Evolutionary conservation across 1,140 invertebrate genomes (phyloP).

Genomic region (Calycopis cecrops): DNA sequence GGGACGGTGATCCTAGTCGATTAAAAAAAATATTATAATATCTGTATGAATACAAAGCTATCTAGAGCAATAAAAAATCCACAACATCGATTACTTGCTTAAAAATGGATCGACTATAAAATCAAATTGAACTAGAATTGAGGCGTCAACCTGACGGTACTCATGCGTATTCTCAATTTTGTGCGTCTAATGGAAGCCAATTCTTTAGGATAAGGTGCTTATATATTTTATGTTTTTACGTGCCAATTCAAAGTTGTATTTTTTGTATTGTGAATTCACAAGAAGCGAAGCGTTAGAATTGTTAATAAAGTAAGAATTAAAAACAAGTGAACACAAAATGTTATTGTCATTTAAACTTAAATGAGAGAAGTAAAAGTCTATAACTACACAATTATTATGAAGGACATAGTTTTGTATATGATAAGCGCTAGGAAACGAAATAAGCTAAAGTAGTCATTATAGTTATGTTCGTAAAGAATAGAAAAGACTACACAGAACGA

Average conservation of each 20-base stretch:
- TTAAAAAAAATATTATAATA: conserved; percentile 20
- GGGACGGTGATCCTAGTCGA: conserved; percentile 79
- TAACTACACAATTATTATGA: conserved; percentile 30
- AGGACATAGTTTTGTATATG: conserved; percentile 37
- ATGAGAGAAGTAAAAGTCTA: conserved; percentile 6
- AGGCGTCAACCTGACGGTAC: conserved; percentile 36
- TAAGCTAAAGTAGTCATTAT: too few relatives aligned
- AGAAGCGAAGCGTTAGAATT: conserved; percentile 14
- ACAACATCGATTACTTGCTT: conserved; percentile 40
- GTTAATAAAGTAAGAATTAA: conserved; percentile 14
- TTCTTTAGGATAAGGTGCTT: conserved; percentile 54
- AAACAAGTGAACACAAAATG: background rate
- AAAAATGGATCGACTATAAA: conserved; percentile 14
- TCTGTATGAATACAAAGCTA: background rate
- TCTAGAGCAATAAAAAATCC: conserved; percentile 14
- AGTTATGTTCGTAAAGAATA: conserved; percentile 3
- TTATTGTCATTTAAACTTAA: background rate
- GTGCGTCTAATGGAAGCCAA: conserved; percentile 66
- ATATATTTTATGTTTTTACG: conserved; percentile 25
- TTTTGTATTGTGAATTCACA: background rate
- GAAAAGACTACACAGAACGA: conserved; percentile 38
- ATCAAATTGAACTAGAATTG: conserved; percentile 24
- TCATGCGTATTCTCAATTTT: conserved; percentile 32
- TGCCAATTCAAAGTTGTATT: conserved; percentile 36
- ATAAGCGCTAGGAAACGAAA: background rate